Evolutionary conservation across 2,797 vertebrate genomes (phyloP), one percentile per base, ranked within the genome.

Genomic region (Ctenosaura bakeri): DNA sequence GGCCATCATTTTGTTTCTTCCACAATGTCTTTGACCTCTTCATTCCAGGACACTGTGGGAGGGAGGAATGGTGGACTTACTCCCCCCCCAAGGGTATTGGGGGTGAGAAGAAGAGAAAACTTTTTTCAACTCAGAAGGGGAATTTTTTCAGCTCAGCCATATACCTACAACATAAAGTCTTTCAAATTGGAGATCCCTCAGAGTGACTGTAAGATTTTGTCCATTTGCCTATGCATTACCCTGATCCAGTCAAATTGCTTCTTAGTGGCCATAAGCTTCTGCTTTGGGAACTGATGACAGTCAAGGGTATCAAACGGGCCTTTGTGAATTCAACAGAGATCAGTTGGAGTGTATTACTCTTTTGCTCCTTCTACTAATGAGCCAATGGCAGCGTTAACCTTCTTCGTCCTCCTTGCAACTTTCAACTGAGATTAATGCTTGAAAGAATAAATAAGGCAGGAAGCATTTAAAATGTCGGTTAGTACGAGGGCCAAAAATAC

Each of bases 371-470:
- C 73, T 22, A 92, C 35, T 91, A 94, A 91, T 50, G 22, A 77
- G 50, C 89, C 35, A 38, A 88, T n/a, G 50, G 91, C 86, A 85
- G 32, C 85, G 66, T 16, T 84, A 26, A 86, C 26, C 6, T 26
- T 20, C 1, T 14, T 12, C 10, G 14, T 9, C 69, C 20, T 62
- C 2, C 24, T 90, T 91, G 88, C 77, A 32, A 88, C n/a, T 89
- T 29, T 52, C 83, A 38, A 84, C 38, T 71, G 38, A 89, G 87
- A 38, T 95, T 90, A 94, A 92, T 12, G 90, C 50, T 64, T 35
- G n/a, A 18, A 32, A 90, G 38, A 83, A 87, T 59, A 89, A 91
- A 93, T 52, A 73, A 93, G 90, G 92, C 91, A 76, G 6, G 24
- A 80, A 87, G 24, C 66, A 0, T 83, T 2, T 94, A 91, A 91